Base-by-base conservation (phyloP, 2,888 invertebrate genomes). In the Craniophora ligustri region DNA sequence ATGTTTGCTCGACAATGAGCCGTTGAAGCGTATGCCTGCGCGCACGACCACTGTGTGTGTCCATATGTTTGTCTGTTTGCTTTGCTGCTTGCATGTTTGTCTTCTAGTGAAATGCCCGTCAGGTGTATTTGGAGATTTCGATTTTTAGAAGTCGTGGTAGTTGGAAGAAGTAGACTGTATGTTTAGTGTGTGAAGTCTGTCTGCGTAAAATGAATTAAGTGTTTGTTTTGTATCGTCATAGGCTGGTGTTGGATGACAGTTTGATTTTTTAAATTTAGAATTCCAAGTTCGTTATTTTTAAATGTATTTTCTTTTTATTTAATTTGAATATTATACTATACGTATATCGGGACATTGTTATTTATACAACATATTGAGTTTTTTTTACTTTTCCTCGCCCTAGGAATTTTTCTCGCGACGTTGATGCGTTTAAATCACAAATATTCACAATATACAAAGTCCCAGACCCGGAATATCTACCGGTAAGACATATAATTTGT, bases 21-120 rank as follows among this genome's bases (percentile, higher is more conserved):
- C 81, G 89, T 81, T 85, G 89, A 89, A 86, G 87, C 72, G 84
- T 77, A 78, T 86, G 84, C 82, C 78, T 75, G 76, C 79, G 75
- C 81, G 76, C 69, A 60, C 53, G 51, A 59, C 50, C 51, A 56
- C 57, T 66, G 64, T 51, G 51, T 81, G 32, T 36, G 40, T 26
- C 73, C 13, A 40, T 81, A 75, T 84, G 72, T 80, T 75, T 82
- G 75, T 67, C 72, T 73, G 74, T 77, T 73, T 71, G 61, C 40
- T 50, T 55, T 67, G 51, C 58, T 62, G 62, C 61, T 58, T 57
- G 65, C 42, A 10, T 69, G 58, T 72, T 72, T 68, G 69, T 51
- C 51, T 72, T 72, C 72, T 48, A 54, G 60, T 44, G 72, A 72
- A 72, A 63, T 67, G 55, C 10, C 50, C 48, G 66, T 69, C 70